Conservation (phyloP, 2,888 invertebrate species). For the Drosophila tanythrix region DNA sequence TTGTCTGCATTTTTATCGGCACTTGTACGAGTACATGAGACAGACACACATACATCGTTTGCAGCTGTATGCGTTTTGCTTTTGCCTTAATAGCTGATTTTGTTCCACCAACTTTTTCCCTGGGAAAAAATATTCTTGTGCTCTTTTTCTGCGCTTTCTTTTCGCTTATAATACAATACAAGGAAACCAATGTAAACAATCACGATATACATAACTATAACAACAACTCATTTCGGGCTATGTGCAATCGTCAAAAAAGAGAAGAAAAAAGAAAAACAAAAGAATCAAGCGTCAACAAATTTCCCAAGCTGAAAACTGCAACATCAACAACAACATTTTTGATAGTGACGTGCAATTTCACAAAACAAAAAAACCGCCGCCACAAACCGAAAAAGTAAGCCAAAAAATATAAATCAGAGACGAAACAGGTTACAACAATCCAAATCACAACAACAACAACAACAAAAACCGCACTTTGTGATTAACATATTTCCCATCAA, state of each 20-base stretch:
- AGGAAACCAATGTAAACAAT: constrained; percentile 60
- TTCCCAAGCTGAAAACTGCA: constrained; percentile 50
- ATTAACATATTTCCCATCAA: constrained; percentile 81
- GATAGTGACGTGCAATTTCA: constrained; percentile 52
- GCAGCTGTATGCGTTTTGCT: constrained; percentile 28
- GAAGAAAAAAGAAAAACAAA: constrained; percentile 35
- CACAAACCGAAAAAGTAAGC: constrained; percentile 63
- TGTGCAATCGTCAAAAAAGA: constrained; percentile 37
- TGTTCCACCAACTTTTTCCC: constrained; percentile 49
- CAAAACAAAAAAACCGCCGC: constrained; percentile 35
- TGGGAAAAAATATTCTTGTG: constrained; percentile 78
- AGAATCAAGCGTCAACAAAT: constrained; percentile 37
- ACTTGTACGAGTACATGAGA: constrained; percentile 27
- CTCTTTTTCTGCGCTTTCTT: constrained; percentile 72
- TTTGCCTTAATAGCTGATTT: constrained; percentile 41
- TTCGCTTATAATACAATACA: constrained; percentile 48
- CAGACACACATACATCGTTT: constrained; percentile 13
- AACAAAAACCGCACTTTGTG: constrained; percentile 59
- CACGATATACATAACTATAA: constrained; percentile 12
- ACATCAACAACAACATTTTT: constrained; percentile 29
- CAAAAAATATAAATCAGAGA: constrained; percentile 76
- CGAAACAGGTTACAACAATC: constrained; percentile 72
- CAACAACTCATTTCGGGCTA: constrained; percentile 32
- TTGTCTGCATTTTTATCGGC: constrained; percentile 79
- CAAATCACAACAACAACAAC: constrained; percentile 32